Evolutionary conservation across 2,113 vertebrate species (phyloP), one percentile per base, ranked within the genome.

Genomic region (Pungitius pungitius): DNA sequence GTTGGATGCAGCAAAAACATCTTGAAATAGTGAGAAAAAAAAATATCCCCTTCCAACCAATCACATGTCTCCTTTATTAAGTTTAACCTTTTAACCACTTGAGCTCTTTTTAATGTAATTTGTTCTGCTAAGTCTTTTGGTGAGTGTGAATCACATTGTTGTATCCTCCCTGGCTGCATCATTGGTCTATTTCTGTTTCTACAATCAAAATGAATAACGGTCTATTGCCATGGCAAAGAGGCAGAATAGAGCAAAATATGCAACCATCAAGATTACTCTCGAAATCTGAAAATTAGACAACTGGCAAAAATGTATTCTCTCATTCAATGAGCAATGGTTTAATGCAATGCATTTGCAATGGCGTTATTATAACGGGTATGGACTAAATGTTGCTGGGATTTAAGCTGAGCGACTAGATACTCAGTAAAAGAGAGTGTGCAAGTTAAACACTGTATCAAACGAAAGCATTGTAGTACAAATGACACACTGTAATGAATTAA

Each of bases 61-160:
- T 42, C 37, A 26, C 33, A 24, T 35, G 47, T 60, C 30, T 47
- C 43, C 20, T 64, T 47, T 10, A 33, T 40, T 58, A n/a, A 12
- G 27, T 64, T 61, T 35, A 39, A 40, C 47, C 22, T 39, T 69
- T 40, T 75, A 15, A 42, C 14, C 22, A 26, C 24, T 65, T 49
- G 20, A 58, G 45, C 11, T 20, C 26, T 3, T 61, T 30, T 33
- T 63, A 35, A 30, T 70, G 59, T 10, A 35, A 40, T 63, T 39
- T 42, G 3, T 63, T 26, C 33, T 58, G 1, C 40, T 26, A 30
- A 4, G 20, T 67, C 39, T 71, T 71, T 62, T 5, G 11, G 14
- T 51, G 70, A 75, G 26, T 58, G 43, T 77, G 69, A 74, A 63
- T 83, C 69, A 68, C 26, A 72, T n/a, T 56, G 18, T 12, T 33